Evolutionary conservation across 2,113 vertebrate species (phyloP).

Genomic region (Acanthisitta chloris): DNA sequence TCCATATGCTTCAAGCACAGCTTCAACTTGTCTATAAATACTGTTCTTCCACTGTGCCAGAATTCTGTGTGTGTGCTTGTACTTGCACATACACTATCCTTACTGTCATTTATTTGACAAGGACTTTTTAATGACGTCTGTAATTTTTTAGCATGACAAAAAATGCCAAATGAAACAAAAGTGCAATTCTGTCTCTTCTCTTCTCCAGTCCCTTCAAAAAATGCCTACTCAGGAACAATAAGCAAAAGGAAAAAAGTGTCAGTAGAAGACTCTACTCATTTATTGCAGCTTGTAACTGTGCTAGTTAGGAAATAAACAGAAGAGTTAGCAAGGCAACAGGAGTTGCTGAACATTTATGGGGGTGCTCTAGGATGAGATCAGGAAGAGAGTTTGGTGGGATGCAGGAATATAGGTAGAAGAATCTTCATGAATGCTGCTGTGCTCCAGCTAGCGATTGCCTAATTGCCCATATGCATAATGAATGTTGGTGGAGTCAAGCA

Average conservation of each 20-base stretch:
- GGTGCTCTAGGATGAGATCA: not conserved
- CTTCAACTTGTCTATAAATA: not conserved
- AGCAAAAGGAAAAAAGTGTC: not conserved
- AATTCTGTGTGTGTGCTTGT: not conserved
- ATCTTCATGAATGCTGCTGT: not conserved
- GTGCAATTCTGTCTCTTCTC: not conserved
- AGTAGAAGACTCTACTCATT: not conserved
- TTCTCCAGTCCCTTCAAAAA: not conserved
- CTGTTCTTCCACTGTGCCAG: not conserved
- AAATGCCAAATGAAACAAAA: not conserved
- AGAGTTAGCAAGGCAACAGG: not conserved
- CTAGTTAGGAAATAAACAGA: not conserved
- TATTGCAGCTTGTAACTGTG: not conserved
- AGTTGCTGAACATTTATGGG: not conserved
- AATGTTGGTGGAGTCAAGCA: not conserved
- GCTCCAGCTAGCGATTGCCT: not conserved
- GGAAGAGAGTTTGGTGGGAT: not conserved
- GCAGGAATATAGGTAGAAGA: not conserved
- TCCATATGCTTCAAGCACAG: not conserved
- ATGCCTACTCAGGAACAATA: not conserved
- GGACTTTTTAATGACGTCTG: not conserved
- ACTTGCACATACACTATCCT: rapidly evolving
- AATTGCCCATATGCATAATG: not conserved
- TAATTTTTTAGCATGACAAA: not conserved
- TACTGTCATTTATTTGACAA: not conserved